Base-by-base conservation (phyloP, 2,888 invertebrate genomes). In the Drosophila stalkeri region DNA sequence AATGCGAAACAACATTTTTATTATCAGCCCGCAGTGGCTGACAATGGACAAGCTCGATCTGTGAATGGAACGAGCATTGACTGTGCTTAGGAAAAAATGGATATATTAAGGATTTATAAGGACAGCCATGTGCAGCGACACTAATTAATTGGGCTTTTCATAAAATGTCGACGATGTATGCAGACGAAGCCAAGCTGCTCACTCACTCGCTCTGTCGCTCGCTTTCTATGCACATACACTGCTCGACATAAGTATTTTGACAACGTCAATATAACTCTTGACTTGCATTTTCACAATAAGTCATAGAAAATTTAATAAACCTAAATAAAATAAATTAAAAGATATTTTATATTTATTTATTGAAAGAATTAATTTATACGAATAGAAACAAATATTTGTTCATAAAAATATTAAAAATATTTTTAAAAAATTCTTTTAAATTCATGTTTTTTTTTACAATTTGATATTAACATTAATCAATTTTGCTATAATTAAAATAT, bases 101-200 rank as follows among this genome's bases (percentile, higher is more conserved):
- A 86, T 77, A 64, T 75, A 75, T 84, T 80, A 87, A 80, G 80
- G 74, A 89, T 89, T 89, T 64, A 87, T 81, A 87, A 69, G 56
- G 59, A 33, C 73, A 54, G 56, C 54, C 56, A 63, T 68, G 59
- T 67, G 65, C 78, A 84, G 54, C 76, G 86, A 59, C 81, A 79
- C 65, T 88, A 90, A 86, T 86, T 86, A 86, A 86, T 88, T 90
- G 86, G 75, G 68, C 76, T 80, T 90, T 90, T 90, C 89, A 90
- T 90, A 86, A 88, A 80, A 75, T 73, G 75, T 62, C 56, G 49
- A 68, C 33, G 20, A 35, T 44, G 49, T 33, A 49, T 49, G 44
- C 39, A 12, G 70, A 77, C 74, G 66, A 76, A 70, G 69, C 72
- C 72, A 56, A 62, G 16, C 23, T n/a, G 47, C n/a, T 47, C 11